Percentiles rank a stretch among this genome's conserved stretches.
These are phyloP conservation scores for Oophaga pumilio DNA, from an alignment of 2,113 vertebrate species.

Conservation along the genomic window DNA sequence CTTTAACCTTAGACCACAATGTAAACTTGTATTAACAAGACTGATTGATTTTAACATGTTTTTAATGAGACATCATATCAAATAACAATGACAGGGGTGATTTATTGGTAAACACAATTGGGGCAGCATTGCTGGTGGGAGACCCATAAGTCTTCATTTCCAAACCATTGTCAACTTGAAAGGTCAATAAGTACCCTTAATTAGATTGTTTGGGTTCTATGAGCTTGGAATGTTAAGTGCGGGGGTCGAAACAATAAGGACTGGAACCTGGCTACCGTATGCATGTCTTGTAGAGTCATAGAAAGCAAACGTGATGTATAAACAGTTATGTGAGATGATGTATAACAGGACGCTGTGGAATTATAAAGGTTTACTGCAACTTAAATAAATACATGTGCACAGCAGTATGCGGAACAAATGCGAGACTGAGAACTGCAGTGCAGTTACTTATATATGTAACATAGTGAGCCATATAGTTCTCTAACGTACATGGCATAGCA, in stretches of 20 bases:
- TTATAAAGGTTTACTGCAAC: constrained; percentile 46
- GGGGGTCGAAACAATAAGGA: constrained; percentile 30
- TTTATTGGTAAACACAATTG: constrained; percentile 44
- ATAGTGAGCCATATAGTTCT: background rate
- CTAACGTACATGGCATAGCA: background rate
- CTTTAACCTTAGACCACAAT: background rate
- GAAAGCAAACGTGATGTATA: constrained; percentile 23
- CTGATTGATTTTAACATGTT: constrained; percentile 34
- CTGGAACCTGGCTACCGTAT: constrained; percentile 50
- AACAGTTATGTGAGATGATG: constrained; percentile 50
- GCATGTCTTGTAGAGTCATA: constrained; percentile 8
- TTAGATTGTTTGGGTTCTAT: constrained; percentile 55
- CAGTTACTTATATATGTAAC: background rate
- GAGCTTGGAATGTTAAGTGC: constrained; percentile 52
- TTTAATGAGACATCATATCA: constrained; percentile 46
- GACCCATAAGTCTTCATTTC: constrained; percentile 55
- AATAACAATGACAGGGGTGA: constrained; percentile 44
- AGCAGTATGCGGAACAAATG: constrained; percentile 8
- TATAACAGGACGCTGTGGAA: constrained; percentile 38
- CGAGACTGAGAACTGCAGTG: background rate
- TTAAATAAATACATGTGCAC: constrained; percentile 53
- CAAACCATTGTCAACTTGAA: constrained; percentile 52
- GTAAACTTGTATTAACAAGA: background rate
- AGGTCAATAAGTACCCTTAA: constrained; percentile 54
- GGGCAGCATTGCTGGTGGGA: constrained; percentile 24